These are phyloP conservation scores for Drosophila pseudotakahashii DNA, from an alignment of 2,888 invertebrate species.

Conservation along the genomic window DNA sequence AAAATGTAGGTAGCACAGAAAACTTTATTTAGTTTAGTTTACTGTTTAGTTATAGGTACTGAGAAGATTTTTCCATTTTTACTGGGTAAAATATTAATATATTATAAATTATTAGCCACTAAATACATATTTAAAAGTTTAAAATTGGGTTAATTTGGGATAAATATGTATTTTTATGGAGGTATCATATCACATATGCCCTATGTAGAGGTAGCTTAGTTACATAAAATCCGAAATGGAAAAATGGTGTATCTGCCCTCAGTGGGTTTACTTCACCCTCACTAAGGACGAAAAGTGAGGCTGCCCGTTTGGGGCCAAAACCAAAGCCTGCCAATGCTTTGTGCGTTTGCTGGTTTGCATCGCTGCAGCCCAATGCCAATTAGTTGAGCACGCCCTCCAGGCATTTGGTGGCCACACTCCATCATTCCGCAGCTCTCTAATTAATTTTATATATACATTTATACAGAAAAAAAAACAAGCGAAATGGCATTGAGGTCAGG, in stretches of 20 bases:
- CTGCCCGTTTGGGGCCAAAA: neutral
- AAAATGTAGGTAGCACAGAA: too few relatives aligned
- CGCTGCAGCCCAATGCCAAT: slow-evolving; percentile 67
- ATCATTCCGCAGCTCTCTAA: slow-evolving; percentile 48
- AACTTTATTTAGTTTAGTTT: too few relatives aligned
- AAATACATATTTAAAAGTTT: too few relatives aligned
- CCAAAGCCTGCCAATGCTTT: slow-evolving; percentile 46
- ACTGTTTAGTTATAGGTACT: too few relatives aligned
- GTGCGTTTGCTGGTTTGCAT: slow-evolving; percentile 57
- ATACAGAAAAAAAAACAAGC: slow-evolving; percentile 6
- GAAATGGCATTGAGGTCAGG: slow-evolving; percentile 64
- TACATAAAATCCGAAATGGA: too few relatives aligned
- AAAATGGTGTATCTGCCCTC: neutral
- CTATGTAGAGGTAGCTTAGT: too few relatives aligned
- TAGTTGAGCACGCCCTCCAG: slow-evolving; percentile 49
- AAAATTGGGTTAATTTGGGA: too few relatives aligned
- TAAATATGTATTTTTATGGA: too few relatives aligned
- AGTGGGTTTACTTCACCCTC: neutral
- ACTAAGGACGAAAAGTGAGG: neutral
- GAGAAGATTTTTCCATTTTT: too few relatives aligned
- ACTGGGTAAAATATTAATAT: too few relatives aligned
- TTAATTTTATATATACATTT: slow-evolving; percentile 59
- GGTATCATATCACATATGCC: too few relatives aligned
- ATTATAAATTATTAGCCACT: too few relatives aligned
- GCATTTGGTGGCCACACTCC: slow-evolving; percentile 22